Conservation (phyloP, 2,113 vertebrate species). For the Cyanoramphus novaezelandiae region DNA sequence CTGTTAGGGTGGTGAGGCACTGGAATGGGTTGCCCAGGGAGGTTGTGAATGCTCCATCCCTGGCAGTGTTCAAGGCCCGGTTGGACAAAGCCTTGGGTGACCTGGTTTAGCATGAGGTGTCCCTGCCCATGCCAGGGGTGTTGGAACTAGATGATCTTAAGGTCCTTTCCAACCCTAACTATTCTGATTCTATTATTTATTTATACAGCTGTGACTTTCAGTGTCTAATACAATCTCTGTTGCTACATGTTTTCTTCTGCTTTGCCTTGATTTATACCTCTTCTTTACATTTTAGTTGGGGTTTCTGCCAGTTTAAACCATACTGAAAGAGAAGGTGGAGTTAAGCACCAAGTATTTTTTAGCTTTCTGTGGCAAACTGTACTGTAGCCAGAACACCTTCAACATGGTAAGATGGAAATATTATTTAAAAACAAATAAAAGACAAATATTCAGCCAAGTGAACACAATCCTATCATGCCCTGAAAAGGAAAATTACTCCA, state of each 20-base stretch:
- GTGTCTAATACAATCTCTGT: not conserved
- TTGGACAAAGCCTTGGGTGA: not conserved
- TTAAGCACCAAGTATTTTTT: not conserved
- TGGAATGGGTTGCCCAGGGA: not conserved
- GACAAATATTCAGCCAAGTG: not conserved
- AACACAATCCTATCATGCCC: not conserved
- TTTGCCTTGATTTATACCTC: not conserved
- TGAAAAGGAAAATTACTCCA: not conserved
- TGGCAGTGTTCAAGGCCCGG: not conserved
- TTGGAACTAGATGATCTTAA: not conserved
- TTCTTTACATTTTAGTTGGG: not conserved
- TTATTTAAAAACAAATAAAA: not conserved
- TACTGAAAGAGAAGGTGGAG: not conserved
- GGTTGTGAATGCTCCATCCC: not conserved
- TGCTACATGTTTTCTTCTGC: not conserved
- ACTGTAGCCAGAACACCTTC: not conserved
- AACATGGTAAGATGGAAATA: not conserved
- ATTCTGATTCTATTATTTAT: not conserved
- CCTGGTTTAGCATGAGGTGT: not conserved
- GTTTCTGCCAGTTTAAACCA: not conserved
- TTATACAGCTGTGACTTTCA: not conserved
- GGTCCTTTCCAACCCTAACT: not conserved
- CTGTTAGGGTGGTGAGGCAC: not conserved
- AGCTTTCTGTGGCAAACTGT: not conserved
- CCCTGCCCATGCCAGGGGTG: not conserved